Evolutionary conservation across 2,888 invertebrate genomes (phyloP), one percentile per base, ranked within the genome.

Genomic region (Trichopoda pennipes): DNA sequence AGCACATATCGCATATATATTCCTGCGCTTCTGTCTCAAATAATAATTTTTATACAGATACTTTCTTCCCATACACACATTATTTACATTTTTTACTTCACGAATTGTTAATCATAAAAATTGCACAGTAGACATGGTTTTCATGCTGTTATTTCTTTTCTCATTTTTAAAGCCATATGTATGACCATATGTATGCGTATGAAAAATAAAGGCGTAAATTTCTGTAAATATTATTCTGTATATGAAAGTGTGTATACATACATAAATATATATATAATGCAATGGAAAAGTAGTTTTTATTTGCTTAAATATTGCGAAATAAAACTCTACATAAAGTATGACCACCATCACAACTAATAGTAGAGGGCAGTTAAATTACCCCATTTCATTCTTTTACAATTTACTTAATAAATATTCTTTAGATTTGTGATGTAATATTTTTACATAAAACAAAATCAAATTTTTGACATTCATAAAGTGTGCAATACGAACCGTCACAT

Each of bases 171-270:
- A 44, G 3, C n/a, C 47, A 35, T 23, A 9, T 58, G 23, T 53
- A 53, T 19, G 19, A 10, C 9, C 51, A 16, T 60, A 19, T 10
- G 21, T 28, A 3, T 2, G 14, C 49, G 23, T 28, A 9, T 60
- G 47, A 49, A 69, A n/a, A 56, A 63, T 51, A 74, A 74, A 69
- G 69, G 12, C 63, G 64, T 64, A 70, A 80, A 64, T 64, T 42
- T n/a, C 80, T 51, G 51, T 70, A 56, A 74, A 63, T 49, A 51
- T 66, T n/a, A 44, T 17, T 35, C 8, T 32, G n/a, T 60, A 12
- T 9, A 2, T 35, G 16, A 12, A 44, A n/a, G 35, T 38, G 12
- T 47, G 47, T n/a, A 21, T 17, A 56, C 38, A 38, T 38, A 38
- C 61, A 28, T 28, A 28, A 28, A 28, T 28, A 28, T 28, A 28